These are phyloP conservation scores for Actenoides hombroni DNA, from an alignment of 2,113 vertebrate genomes.

Conservation along the genomic window DNA sequence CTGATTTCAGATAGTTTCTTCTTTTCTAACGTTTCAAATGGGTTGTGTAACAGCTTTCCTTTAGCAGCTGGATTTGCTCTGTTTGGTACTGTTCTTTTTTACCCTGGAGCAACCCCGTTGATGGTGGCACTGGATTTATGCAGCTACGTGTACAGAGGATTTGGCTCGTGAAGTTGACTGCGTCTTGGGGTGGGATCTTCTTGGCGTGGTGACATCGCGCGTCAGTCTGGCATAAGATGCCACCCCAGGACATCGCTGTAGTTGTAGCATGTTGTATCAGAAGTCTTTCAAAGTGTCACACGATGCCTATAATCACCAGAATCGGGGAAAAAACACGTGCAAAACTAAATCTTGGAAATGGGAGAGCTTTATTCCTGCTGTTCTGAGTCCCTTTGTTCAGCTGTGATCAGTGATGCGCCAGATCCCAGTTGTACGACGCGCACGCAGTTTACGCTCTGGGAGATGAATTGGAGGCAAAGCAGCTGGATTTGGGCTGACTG, in stretches of 20 bases:
- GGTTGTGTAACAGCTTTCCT: accelerated
- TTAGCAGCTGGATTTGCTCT: background rate
- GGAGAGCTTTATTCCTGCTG: background rate
- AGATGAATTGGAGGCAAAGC: background rate
- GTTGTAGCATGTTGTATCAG: accelerated
- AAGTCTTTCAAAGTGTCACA: background rate
- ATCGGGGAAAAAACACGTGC: accelerated
- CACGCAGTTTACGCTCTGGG: background rate
- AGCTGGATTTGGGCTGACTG: background rate
- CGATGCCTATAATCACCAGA: accelerated
- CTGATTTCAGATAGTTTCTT: background rate
- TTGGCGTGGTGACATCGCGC: background rate
- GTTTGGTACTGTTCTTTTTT: background rate
- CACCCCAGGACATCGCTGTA: background rate
- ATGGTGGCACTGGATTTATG: background rate
- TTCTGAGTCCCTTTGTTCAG: background rate
- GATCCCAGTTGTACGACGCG: accelerated
- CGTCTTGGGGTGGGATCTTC: background rate
- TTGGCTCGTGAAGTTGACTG: accelerated
- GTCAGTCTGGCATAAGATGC: background rate
- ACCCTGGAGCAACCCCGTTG: background rate
- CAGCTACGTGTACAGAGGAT: background rate
- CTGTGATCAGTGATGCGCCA: accelerated
- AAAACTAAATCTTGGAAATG: background rate
- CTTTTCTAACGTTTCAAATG: background rate